These are phyloP conservation scores for Rhogogaster chlorosoma DNA, from an alignment of 2,888 invertebrate species.

Conservation along the genomic window DNA sequence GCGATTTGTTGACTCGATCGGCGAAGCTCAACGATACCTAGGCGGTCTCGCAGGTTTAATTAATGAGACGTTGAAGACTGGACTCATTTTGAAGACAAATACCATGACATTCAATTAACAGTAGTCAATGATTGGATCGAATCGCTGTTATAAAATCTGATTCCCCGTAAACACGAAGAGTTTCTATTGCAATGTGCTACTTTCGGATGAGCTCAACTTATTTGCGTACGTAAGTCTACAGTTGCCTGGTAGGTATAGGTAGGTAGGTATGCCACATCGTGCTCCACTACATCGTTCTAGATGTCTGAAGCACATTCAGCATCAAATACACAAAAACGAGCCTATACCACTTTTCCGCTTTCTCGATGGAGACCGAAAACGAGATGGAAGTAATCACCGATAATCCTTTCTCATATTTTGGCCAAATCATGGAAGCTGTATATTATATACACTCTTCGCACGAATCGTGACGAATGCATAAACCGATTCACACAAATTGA, in stretches of 20 bases:
- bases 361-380: slow-evolving; percentile 16
- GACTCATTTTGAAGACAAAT: neutral
- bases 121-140: neutral
- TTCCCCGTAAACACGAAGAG: slow-evolving; percentile 11
- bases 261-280: slow-evolving; percentile 1
- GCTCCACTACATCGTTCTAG: slow-evolving; percentile 35
- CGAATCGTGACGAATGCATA: neutral
- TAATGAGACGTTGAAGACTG: neutral
- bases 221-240: slow-evolving; percentile 34
- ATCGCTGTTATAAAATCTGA: slow-evolving; percentile 26
- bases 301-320: neutral
- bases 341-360: slow-evolving; percentile 35
- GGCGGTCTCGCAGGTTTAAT: neutral
- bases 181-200: slow-evolving; percentile 47
- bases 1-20: neutral
- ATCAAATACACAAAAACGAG: slow-evolving; percentile 8
- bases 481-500: neutral
- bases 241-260: slow-evolving; percentile 1
- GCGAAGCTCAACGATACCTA: neutral
- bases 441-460: neutral
- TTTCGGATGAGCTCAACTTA: slow-evolving; percentile 37
- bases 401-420: slow-evolving; percentile 21
- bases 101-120: neutral
- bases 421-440: neutral
- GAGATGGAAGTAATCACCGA: neutral